Evolutionary conservation across 2,113 vertebrate species (phyloP).

Genomic region (Cygnus buccinator): DNA sequence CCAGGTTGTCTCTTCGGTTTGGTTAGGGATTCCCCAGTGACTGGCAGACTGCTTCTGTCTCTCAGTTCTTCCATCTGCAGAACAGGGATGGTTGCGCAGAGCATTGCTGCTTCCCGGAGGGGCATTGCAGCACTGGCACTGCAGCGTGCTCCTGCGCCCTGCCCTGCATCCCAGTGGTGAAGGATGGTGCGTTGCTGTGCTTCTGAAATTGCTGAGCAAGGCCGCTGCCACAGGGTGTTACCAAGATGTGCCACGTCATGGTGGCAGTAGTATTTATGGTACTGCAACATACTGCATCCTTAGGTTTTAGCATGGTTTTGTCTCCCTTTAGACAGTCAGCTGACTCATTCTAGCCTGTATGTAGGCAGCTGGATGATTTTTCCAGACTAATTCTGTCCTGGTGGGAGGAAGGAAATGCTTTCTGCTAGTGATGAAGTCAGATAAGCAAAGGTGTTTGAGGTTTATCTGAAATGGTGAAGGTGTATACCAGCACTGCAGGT

Average conservation of each 20-base stretch:
- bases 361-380: background rate
- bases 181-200: rapidly evolving
- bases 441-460: background rate
- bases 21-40: background rate
- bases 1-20: background rate
- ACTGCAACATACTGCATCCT: background rate
- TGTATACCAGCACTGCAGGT: background rate
- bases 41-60: background rate
- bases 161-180: rapidly evolving
- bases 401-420: background rate
- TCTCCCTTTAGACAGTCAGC: too few species aligned
- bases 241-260: rapidly evolving
- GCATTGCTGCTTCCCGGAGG: background rate
- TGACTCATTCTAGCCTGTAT: background rate
- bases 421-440: background rate
- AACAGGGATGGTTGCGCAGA: background rate
- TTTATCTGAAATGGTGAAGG: background rate
- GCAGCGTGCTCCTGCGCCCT: rapidly evolving
- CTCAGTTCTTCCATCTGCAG: background rate
- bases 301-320: rapidly evolving
- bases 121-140: background rate
- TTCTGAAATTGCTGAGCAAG: background rate
- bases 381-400: background rate
- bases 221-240: background rate
- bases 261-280: background rate